Base-by-base conservation (phyloP, 37 sponge, comb jelly and placozoan species). In the Beroe forskalii region DNA sequence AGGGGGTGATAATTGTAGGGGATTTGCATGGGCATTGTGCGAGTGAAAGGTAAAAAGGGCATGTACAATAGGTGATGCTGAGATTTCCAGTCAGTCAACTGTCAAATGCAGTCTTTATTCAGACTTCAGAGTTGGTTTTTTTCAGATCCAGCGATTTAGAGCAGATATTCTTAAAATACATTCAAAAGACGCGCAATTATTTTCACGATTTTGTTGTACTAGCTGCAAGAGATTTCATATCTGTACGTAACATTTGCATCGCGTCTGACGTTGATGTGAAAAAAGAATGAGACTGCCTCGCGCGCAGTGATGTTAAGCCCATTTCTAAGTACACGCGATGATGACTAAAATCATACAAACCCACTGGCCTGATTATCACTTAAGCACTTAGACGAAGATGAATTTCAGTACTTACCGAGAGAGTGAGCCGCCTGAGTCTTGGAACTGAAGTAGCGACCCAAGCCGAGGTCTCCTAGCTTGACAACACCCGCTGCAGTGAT, bases 51-150 rank as follows among this genome's bases (percentile, higher is more conserved):
- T 93, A 89, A 96, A 97, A 14, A 97, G 99, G 0, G 97, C n/a
- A 94, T 97, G 96, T 98, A 92, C 96, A 98, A 93, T 98, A 98
- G 0, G 99, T 97, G 6, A 97, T 98, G 0, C 99, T 97, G 42
- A 98, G n/a, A n/a, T n/a, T n/a, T n/a, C n/a, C n/a, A n/a, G n/a
- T n/a, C n/a, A n/a, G n/a, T n/a, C n/a, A n/a, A n/a, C n/a, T n/a
- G n/a, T n/a, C n/a, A n/a, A n/a, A n/a, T n/a, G n/a, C n/a, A n/a
- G n/a, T n/a, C n/a, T n/a, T n/a, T n/a, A n/a, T n/a, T n/a, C n/a
- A n/a, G n/a, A n/a, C n/a, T n/a, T n/a, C n/a, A n/a, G n/a, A n/a
- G n/a, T n/a, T n/a, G n/a, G n/a, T n/a, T n/a, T n/a, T n/a, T n/a
- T n/a, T n/a, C n/a, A n/a, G n/a, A n/a, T n/a, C n/a, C n/a, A n/a